Evolutionary conservation across 2,113 vertebrate species (phyloP).

Genomic region (Holacanthus passer): DNA sequence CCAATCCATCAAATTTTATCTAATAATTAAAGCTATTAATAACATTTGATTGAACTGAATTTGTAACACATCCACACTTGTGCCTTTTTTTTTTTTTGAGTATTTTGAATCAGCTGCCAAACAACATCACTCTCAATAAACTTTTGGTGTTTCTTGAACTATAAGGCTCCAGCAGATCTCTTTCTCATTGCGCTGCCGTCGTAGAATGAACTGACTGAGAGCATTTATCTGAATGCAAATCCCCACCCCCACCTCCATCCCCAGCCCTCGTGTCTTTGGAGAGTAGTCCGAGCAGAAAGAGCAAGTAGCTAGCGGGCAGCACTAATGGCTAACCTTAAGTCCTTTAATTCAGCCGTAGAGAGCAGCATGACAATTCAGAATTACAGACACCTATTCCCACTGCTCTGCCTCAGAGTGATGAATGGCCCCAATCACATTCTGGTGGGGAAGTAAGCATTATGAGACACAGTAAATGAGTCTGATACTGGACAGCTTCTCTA

Average conservation of each 20-base stretch:
- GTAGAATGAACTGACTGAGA: slow-evolving; percentile 30
- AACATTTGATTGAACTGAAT: background rate
- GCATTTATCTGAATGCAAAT: slow-evolving; percentile 54
- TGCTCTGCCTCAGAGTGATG: slow-evolving; percentile 59
- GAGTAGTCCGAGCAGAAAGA: slow-evolving; percentile 52
- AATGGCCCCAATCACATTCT: slow-evolving; percentile 66
- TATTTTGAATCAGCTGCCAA: slow-evolving; percentile 21
- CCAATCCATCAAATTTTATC: slow-evolving; percentile 10
- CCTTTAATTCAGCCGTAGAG: slow-evolving; percentile 50
- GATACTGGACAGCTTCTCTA: slow-evolving; percentile 42
- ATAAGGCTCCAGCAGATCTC: background rate
- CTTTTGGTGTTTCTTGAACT: background rate
- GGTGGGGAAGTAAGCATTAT: slow-evolving; percentile 38
- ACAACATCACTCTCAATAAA: background rate
- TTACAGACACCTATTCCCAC: slow-evolving; percentile 64
- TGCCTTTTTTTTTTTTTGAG: background rate
- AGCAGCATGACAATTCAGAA: slow-evolving; percentile 59
- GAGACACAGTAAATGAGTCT: slow-evolving; percentile 47
- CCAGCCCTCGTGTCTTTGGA: slow-evolving; percentile 41
- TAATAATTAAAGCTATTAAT: background rate
- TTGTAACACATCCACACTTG: background rate
- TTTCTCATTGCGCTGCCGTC: background rate
- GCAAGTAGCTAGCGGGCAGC: slow-evolving; percentile 34
- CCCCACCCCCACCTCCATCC: background rate
- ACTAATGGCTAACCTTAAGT: slow-evolving; percentile 63